Conservation (phyloP, 23 tunicate species). For the Ascidia mentula region DNA sequence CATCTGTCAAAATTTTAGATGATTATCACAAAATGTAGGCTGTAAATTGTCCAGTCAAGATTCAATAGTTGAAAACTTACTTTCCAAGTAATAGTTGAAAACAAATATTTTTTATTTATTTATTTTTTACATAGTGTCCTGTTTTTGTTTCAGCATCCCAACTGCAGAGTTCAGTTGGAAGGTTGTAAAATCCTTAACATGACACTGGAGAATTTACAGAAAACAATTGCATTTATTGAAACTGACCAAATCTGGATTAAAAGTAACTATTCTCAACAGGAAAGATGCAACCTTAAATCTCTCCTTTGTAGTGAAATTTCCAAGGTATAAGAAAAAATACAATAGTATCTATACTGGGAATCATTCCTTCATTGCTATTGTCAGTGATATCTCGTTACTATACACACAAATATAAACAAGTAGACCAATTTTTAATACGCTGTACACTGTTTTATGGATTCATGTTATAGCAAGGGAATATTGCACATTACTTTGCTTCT, state of each 20-base stretch:
- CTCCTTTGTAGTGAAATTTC: neutral
- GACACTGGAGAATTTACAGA: conserved; percentile 14
- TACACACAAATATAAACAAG: neutral
- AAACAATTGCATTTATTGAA: conserved; percentile 11
- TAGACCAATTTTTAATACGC: neutral
- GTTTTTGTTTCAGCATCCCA: conserved; percentile 9
- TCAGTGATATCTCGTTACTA: neutral
- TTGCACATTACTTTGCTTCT: neutral
- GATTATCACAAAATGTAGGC: too few species aligned
- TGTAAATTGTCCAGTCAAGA: too few species aligned
- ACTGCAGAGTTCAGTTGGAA: conserved; percentile 8
- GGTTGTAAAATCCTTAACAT: conserved; percentile 16
- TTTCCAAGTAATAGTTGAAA: neutral
- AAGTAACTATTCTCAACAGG: conserved; percentile 7
- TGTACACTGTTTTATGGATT: neutral
- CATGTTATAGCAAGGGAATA: neutral
- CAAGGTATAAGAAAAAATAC: too few species aligned
- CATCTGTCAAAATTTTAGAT: neutral
- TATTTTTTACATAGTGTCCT: too few species aligned
- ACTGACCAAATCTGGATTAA: conserved; percentile 23
- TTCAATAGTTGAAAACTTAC: too few species aligned
- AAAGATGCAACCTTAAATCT: neutral
- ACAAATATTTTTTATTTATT: too few species aligned
- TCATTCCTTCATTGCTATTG: neutral
- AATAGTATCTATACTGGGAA: neutral